phyloP scores from a whole-genome alignment of 64 coral and sea anemone genomes.

The Trachythela sp. region DNA sequence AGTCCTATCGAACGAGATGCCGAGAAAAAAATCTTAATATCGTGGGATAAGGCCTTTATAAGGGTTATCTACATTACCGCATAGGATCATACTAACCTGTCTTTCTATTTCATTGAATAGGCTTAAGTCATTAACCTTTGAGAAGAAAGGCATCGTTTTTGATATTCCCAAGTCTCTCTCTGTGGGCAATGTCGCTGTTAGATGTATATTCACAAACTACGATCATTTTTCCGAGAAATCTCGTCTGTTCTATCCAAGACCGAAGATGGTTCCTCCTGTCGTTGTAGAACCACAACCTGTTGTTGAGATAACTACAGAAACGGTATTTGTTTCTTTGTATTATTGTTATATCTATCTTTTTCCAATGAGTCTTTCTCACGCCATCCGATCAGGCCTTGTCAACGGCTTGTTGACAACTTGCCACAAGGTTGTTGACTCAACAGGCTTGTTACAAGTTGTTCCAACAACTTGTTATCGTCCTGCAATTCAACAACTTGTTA shows the following conservation, averaged over 20 bases:
- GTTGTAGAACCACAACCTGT: conserved; percentile 38
- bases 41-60: too few species aligned
- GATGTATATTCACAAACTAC: conserved; percentile 72
- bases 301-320: neutral
- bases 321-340: neutral
- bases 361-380: too few species aligned
- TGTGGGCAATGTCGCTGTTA: conserved; percentile 68
- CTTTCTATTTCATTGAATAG: conserved; percentile 16
- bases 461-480: too few species aligned
- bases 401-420: too few species aligned
- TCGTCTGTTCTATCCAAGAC: conserved; percentile 69
- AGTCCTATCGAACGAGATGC: too few species aligned
- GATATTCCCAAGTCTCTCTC: conserved; percentile 77
- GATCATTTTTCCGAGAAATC: conserved; percentile 70
- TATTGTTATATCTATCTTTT: neutral
- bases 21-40: too few species aligned
- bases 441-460: too few species aligned
- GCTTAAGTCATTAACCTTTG: conserved; percentile 79
- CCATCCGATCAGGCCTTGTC: too few species aligned
- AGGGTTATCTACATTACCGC: too few species aligned
- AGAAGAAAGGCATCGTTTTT: conserved; percentile 64
- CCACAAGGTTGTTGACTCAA: too few species aligned
- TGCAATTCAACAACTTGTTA: too few species aligned
- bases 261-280: conserved; percentile 48
- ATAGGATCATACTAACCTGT: too few species aligned